Base-by-base conservation (phyloP, 2,797 vertebrate species). In the Danio choprae region DNA sequence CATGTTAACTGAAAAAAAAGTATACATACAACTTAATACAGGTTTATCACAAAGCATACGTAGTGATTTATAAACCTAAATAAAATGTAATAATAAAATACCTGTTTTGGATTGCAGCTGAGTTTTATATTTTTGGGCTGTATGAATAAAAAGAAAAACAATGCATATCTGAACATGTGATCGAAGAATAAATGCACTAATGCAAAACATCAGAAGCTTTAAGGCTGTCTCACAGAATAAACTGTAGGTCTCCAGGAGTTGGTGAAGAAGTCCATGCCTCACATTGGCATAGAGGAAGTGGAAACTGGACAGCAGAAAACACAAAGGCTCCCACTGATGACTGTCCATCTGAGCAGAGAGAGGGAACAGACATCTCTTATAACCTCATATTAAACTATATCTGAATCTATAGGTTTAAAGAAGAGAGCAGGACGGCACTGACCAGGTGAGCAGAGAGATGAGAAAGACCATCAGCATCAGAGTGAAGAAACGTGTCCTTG, bases 391-490 rank as follows among this genome's bases (percentile, higher is more conserved):
- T 9, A 22, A 80, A 41, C 29, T 16, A n/a, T n/a, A n/a, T n/a
- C 56, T 0, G 74, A 22, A 9, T 22, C 36, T 22, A 29, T 55
- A 46, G 13, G 18, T 74, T 10, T 29, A 29, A 62, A 18, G 15
- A 44, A 41, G 7, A 44, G 12, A 13, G 15, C 6, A 55, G 5
- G 6, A 1, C 46, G 40, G 16, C 18, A 85, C 94, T 86, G 58
- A 97, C 96, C 94, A 97, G 88, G 85, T 90, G 93, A 46, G 89
- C 80, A 5, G 95, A 94, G 56, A 97, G 93, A n/a, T 94, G 92
- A 76, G 41, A 77, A 73, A 97, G 83, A 11, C 92, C 81, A 80
- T 92, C 89, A 1, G 91, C 88, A 80, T 95, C 92, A 63, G 94
- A 93, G 58, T 91, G 92, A 65, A 87, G 91, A 86, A 95, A 96